These are phyloP conservation scores for Sinelater perroti DNA, from an alignment of 2,888 invertebrate species.

Conservation along the genomic window DNA sequence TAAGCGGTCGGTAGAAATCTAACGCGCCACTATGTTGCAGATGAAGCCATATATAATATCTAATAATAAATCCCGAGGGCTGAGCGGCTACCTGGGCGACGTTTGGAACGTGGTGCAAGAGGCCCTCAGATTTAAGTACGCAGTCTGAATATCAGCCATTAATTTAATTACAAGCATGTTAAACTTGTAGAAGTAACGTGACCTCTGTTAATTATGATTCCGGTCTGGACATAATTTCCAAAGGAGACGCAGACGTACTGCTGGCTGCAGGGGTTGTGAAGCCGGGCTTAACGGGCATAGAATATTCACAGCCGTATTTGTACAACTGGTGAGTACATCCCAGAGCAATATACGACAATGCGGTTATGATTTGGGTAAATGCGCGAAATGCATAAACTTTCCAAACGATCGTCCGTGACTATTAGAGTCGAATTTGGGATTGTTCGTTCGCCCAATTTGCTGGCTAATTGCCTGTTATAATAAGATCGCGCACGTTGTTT, in stretches of 20 bases:
- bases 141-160: constrained; percentile 1
- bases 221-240: constrained; percentile 47
- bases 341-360: not conserved
- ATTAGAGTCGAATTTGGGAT: constrained; percentile 6
- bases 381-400: constrained; percentile 7
- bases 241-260: constrained; percentile 52
- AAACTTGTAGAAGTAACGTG: constrained; percentile 45
- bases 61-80: constrained; percentile 45
- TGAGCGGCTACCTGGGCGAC: constrained; percentile 60
- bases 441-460: not conserved
- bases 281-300: constrained; percentile 44
- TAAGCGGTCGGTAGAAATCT: constrained; percentile 5
- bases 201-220: constrained; percentile 47
- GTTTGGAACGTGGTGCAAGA: constrained; percentile 57
- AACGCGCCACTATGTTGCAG: constrained; percentile 45
- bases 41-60: constrained; percentile 56
- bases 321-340: constrained; percentile 51
- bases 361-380: constrained; percentile 13
- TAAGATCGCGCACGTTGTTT: not conserved
- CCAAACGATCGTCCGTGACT: constrained; percentile 7
- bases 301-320: constrained; percentile 55
- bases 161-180: constrained; percentile 5
- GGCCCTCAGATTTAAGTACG: constrained; percentile 56
- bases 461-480: not conserved
- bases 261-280: constrained; percentile 51